Base-by-base conservation (phyloP, 2,113 vertebrate genomes). In the Formicarius rufipectus region DNA sequence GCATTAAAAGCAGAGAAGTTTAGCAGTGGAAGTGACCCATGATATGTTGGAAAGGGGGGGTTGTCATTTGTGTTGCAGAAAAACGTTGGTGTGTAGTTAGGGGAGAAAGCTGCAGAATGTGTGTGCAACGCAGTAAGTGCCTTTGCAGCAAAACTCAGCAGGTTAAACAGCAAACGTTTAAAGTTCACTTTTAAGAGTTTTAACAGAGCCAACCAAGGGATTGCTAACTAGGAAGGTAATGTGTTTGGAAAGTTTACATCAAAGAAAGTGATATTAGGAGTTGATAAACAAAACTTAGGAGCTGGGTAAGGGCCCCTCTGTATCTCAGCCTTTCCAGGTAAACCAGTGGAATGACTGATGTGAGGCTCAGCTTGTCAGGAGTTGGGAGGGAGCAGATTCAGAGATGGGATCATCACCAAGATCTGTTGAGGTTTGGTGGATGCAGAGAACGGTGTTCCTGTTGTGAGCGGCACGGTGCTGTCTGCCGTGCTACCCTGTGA, bases 221-320 rank as follows among this genome's bases (percentile, higher is more conserved):
- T 62, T 50, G 66, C 53, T 68, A 60, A 68, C 62, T 78, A 28
- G 69, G 40, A 78, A 84, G 76, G 92, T 96, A 77, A 74, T 86
- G 76, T 72, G 91, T 90, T 44, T 0, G 0, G 1, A 33, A 62
- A 28, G n/a, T 77, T 85, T 74, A 8, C 11, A 3, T 63, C 3
- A 9, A 62, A 52, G 72, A 77, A 81, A 52, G 52, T 2, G 4
- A 19, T 16, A 14, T 9, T 35, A 84, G 37, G 16, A 75, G 44
- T 31, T 15, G 7, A 16, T 44, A 39, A 87, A 64, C 24, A 37
- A 39, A 39, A 18, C 74, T 76, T 86, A 59, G 79, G 55, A 62
- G 37, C 17, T 40, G 30, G 35, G 2, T n/a, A 16, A 30, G 17
- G 52, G 5, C 17, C 4, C 10, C 15, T 10, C 35, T 47, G 12